Conservation (phyloP, 2,113 vertebrate species). For the Pantherophis guttatus region DNA sequence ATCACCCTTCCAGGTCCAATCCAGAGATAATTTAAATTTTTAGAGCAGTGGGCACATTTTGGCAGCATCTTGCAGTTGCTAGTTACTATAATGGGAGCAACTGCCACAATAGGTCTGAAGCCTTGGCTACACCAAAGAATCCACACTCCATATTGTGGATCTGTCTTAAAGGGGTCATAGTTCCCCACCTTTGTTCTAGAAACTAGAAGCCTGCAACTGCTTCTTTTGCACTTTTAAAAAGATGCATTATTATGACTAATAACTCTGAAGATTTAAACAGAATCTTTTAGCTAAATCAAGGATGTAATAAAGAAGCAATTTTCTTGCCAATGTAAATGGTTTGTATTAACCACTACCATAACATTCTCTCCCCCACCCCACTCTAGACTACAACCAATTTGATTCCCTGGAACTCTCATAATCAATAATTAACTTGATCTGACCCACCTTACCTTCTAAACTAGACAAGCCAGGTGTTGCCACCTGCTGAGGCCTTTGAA, state of each 20-base stretch:
- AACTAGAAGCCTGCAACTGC: neutral
- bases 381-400: neutral
- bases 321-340: neutral
- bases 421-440: neutral
- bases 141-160: neutral
- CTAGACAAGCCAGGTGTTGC: neutral
- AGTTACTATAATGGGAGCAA: neutral
- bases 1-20: neutral
- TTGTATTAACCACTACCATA: neutral
- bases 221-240: neutral
- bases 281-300: neutral
- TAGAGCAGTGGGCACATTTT: neutral
- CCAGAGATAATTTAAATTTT: neutral
- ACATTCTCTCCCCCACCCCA: neutral
- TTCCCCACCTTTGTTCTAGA: neutral
- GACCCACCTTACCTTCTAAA: neutral
- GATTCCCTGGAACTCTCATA: neutral
- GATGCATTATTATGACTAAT: neutral
- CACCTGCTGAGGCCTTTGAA: neutral
- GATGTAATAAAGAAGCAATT: neutral
- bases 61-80: neutral
- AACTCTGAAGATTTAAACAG: neutral
- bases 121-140: neutral
- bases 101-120: neutral
- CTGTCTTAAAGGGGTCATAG: neutral